Evolutionary conservation across 1,140 invertebrate genomes (phyloP).

Genomic region (Cotesia chilonis): DNA sequence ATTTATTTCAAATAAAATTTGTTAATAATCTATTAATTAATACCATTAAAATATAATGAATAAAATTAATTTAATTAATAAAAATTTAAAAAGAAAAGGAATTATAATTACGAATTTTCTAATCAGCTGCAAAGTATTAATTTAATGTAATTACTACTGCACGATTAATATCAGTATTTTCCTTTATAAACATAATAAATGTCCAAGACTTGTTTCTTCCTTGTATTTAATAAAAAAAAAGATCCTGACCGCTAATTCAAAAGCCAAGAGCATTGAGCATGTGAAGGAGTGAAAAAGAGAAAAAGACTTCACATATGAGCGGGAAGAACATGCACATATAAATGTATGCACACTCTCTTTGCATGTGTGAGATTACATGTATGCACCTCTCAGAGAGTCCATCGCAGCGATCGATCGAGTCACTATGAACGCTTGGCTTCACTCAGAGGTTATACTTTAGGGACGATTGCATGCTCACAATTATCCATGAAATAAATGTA

Average conservation of each 20-base stretch:
- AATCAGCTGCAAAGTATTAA: too few relatives aligned
- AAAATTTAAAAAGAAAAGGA: too few relatives aligned
- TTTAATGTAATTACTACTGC: too few relatives aligned
- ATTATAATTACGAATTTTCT: too few relatives aligned
- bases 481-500: neutral
- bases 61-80: too few relatives aligned
- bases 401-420: conserved; percentile 25
- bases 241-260: conserved; percentile 13
- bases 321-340: conserved; percentile 21
- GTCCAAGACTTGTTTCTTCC: too few relatives aligned
- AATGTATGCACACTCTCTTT: conserved; percentile 13
- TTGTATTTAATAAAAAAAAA: neutral
- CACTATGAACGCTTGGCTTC: conserved; percentile 16
- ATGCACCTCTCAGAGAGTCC: conserved; percentile 15
- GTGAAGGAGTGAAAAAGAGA: conserved; percentile 6
- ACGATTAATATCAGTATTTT: too few relatives aligned
- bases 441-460: conserved; percentile 15
- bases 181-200: too few relatives aligned
- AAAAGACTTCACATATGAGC: neutral
- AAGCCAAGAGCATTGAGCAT: neutral
- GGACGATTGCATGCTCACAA: conserved; percentile 5
- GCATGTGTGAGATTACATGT: conserved; percentile 8
- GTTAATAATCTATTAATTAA: too few relatives aligned
- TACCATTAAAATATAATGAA: too few relatives aligned
- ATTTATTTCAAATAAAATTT: too few relatives aligned